Percentiles rank a stretch among this genome's conserved stretches.
Evolutionary conservation across 2,888 invertebrate species (phyloP).

Genomic region (Erynnis tages): DNA sequence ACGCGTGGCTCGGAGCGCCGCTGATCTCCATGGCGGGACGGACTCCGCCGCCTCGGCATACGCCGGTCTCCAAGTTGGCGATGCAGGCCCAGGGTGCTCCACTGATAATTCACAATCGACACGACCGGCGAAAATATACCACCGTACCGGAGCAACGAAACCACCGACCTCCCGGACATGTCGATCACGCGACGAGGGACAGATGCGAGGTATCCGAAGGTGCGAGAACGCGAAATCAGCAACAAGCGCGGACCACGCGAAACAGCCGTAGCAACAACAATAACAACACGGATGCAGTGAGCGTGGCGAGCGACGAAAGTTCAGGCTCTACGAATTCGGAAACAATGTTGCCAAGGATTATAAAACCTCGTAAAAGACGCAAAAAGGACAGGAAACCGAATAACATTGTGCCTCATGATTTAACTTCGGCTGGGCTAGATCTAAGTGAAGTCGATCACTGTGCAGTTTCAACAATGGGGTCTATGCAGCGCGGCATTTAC

Average conservation of each 20-base stretch:
- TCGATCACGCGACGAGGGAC: slow-evolving; percentile 58
- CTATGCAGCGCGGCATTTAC: slow-evolving; percentile 61
- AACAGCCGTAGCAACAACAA: slow-evolving; percentile 58
- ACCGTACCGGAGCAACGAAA: slow-evolving; percentile 66
- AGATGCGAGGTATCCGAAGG: slow-evolving; percentile 64
- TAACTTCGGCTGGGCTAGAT: slow-evolving; percentile 62
- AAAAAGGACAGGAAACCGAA: slow-evolving; percentile 93
- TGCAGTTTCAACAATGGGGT: slow-evolving; percentile 59
- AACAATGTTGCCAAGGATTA: slow-evolving; percentile 91
- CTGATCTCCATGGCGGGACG: slow-evolving; percentile 89
- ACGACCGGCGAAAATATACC: slow-evolving; percentile 76
- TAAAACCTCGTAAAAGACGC: slow-evolving; percentile 93
- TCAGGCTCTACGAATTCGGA: slow-evolving; percentile 84
- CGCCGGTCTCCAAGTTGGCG: slow-evolving; percentile 87
- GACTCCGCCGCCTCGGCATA: slow-evolving; percentile 68
- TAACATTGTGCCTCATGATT: slow-evolving; percentile 72
- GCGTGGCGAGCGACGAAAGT: slow-evolving; percentile 90
- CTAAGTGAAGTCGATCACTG: slow-evolving; percentile 73
- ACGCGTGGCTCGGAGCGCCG: slow-evolving; percentile 89
- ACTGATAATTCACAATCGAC: slow-evolving; percentile 87
- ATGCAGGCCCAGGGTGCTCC: slow-evolving; percentile 93
- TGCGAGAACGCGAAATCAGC: slow-evolving; percentile 67
- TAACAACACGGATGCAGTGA: slow-evolving; percentile 85
- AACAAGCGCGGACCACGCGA: slow-evolving; percentile 64
- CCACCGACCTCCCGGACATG: slow-evolving; percentile 57